Conservation (phyloP, 2,888 invertebrate genomes). For the Julus scanicus region DNA sequence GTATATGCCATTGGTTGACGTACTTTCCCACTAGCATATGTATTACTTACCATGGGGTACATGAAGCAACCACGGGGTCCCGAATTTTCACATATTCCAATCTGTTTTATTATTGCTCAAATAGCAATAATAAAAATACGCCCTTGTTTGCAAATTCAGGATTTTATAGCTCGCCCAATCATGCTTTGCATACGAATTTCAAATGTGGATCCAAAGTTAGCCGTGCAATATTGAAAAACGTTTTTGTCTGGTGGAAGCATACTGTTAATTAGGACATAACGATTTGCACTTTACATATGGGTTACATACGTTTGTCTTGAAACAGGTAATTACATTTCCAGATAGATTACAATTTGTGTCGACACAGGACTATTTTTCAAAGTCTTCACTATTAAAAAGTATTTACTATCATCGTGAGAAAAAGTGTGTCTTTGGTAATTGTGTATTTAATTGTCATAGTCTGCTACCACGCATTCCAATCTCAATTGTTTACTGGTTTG, state of each 20-base stretch:
- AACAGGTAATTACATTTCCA: background rate
- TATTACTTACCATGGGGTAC: background rate
- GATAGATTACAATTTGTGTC: background rate
- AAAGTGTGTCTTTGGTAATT: background rate
- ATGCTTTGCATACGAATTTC: background rate
- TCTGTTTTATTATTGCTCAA: background rate
- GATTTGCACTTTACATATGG: background rate
- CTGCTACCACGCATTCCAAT: background rate
- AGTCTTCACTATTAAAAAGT: background rate
- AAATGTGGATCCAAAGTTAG: background rate
- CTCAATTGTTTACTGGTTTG: background rate
- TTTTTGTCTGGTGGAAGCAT: background rate
- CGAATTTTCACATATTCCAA: background rate
- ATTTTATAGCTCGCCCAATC: background rate
- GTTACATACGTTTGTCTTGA: background rate
- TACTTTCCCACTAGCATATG: conserved; percentile 12
- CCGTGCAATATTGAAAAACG: background rate
- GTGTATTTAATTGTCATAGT: background rate
- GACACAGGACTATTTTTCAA: background rate
- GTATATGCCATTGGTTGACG: too few relatives aligned
- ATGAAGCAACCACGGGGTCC: background rate
- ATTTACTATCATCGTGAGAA: background rate
- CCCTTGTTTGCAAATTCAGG: conserved; percentile 10
- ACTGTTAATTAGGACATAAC: background rate
- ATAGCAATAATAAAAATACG: conserved; percentile 1